phyloP scores from a whole-genome alignment of 2,797 vertebrate genomes.

The Falco novaeseelandiae region DNA sequence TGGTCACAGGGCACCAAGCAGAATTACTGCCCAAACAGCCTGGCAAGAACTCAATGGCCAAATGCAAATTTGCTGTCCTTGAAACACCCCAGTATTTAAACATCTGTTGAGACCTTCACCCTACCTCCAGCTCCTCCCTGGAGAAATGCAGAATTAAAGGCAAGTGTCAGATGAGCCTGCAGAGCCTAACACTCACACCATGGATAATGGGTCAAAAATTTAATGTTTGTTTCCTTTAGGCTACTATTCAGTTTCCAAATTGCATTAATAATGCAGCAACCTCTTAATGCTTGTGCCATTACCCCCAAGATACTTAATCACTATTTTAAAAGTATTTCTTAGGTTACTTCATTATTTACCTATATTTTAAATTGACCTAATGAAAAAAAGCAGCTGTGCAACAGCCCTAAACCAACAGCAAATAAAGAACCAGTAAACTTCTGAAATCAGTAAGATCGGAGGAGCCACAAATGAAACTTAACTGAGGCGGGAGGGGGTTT shows the following conservation, averaged over 20 bases:
- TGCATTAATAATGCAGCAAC: slow-evolving; percentile 11
- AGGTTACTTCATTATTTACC: not conserved
- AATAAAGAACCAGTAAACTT: not conserved
- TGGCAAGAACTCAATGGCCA: not conserved
- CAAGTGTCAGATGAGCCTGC: not conserved
- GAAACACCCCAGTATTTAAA: not conserved
- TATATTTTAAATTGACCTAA: not conserved
- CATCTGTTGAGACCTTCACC: not conserved
- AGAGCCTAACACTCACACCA: not conserved
- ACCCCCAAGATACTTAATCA: not conserved
- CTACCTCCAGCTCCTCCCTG: not conserved
- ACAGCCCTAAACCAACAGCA: not conserved
- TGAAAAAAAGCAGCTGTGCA: not conserved
- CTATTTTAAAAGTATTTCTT: not conserved
- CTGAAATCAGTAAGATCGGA: not conserved
- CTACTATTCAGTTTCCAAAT: not conserved
- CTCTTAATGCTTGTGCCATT: not conserved
- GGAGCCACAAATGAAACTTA: not conserved
- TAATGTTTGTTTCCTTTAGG: not conserved
- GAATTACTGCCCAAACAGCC: not conserved
- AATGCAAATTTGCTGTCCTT: not conserved
- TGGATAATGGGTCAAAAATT: not conserved
- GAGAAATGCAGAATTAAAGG: not conserved
- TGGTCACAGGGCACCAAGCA: not conserved
- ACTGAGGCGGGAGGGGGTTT: not conserved